Base-by-base conservation (phyloP, 2,888 invertebrate genomes). In the Brassicogethes aeneus region DNA sequence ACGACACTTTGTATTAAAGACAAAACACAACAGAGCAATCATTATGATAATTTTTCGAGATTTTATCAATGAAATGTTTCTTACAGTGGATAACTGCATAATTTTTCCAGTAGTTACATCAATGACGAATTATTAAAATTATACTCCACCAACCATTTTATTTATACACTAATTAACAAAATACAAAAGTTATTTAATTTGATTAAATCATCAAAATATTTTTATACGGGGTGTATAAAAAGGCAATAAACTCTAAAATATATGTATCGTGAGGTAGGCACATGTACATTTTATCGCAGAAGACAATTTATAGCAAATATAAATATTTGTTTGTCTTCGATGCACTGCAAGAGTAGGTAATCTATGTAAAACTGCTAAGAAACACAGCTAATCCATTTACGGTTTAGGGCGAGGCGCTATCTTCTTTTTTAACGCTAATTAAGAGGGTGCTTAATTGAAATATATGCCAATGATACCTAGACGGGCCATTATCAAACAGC, bases 391-490 rank as follows among this genome's bases (percentile, higher is more conserved):
- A 57, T 58, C 55, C 57, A 57, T 57, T 58, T 55, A 43, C 50
- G 46, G 46, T 45, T 43, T 38, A 52, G 53, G 50, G 55, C 53
- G 52, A 52, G 52, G 49, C 52, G 34, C 48, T 44, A 50, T 54
- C 50, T 36, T 36, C 5, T 52, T 52, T 56, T 57, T 56, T 56
- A 49, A 40, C 48, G 46, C 48, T 57, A 57, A 59, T 59, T 57
- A 58, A 57, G 53, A 58, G 58, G 55, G 57, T 51, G 50, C 51
- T 23, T 59, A 57, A 59, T 59, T 59, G 56, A 58, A 56, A 58
- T 59, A 58, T 58, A 59, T 53, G 53, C 51, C 53, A 56, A 57
- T 56, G 56, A 57, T 56, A 57, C 23, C 10, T 23, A 23, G 5
- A 23, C 10, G 23, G 5, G 5, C 23, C 23, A 23, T 23, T 23